Evolutionary conservation across 2,888 invertebrate genomes (phyloP).

Genomic region (Brachypterus glaber): DNA sequence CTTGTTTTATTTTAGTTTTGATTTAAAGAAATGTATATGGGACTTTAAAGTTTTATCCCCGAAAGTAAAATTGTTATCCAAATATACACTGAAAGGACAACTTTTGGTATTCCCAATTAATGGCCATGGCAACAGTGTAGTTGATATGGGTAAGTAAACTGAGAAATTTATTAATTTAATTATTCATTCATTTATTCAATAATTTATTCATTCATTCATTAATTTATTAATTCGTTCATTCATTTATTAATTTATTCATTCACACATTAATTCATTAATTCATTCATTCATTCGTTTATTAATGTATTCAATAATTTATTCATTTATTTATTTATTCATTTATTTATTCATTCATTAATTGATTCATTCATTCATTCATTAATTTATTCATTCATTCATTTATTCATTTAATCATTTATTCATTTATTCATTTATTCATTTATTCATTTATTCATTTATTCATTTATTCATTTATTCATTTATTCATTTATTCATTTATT

Average conservation of each 20-base stretch:
- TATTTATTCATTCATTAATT: no score
- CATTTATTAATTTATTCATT: conserved; percentile 6
- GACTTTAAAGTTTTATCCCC: conserved; percentile 44
- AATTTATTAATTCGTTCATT: conserved; percentile 3
- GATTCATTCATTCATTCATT: no score
- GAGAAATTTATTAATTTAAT: conserved; percentile 4
- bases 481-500: conserved; percentile 4
- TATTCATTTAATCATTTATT: no score
- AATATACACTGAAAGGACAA: conserved; percentile 58
- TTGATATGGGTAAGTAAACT: conserved; percentile 48
- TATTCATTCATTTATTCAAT: conserved; percentile 5
- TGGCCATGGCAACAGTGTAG: conserved; percentile 56
- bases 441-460: conserved; percentile 5
- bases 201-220: conserved; percentile 1
- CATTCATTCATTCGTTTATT: conserved; percentile 5
- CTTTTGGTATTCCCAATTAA: conserved; percentile 56
- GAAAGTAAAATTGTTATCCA: conserved; percentile 53
- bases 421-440: conserved; percentile 4
- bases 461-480: conserved; percentile 4
- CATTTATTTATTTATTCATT: no score
- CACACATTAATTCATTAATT: conserved; percentile 5
- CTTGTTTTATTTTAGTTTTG: no score
- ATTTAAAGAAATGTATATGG: conserved; percentile 44
- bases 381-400: no score
- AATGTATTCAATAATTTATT: conserved; percentile 5